phyloP scores from a whole-genome alignment of 2,113 vertebrate species.

The Tylochromis polylepis region DNA sequence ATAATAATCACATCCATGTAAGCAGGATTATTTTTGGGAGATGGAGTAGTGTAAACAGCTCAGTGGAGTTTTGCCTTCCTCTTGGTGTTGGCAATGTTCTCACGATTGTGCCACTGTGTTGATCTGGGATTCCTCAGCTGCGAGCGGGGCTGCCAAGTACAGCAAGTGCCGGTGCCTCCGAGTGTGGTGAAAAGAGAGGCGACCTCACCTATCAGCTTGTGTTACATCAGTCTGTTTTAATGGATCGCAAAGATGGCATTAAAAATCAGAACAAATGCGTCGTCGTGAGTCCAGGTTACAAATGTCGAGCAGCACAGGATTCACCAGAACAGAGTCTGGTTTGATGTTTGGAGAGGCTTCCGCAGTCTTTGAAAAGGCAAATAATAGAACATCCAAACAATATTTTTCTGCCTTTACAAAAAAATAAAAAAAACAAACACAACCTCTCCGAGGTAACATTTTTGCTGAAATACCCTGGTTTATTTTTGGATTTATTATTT shows the following conservation, averaged over 20 bases:
- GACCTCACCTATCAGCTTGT: constrained; percentile 25
- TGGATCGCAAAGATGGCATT: neutral
- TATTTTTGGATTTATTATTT: neutral
- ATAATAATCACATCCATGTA: neutral
- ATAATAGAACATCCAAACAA: neutral
- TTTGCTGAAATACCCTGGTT: neutral
- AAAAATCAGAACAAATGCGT: constrained; percentile 33
- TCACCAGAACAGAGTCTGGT: neutral
- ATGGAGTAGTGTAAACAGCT: neutral
- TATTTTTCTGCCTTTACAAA: neutral
- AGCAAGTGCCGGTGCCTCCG: neutral
- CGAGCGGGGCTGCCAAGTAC: neutral
- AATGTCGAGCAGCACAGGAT: neutral
- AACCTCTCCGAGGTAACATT: neutral
- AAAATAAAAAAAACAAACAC: neutral
- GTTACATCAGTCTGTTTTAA: constrained; percentile 28
- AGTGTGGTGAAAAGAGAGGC: neutral
- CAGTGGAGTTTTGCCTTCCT: neutral
- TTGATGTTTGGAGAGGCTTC: neutral
- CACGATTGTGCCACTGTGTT: neutral
- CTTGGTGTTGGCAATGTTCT: neutral
- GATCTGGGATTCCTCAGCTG: constrained; percentile 31
- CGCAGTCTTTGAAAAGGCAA: neutral
- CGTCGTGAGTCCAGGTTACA: constrained; percentile 2
- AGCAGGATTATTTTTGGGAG: constrained; percentile 3